A percentile compares a stretch with the other conserved stretches of the same genome.
Evolutionary conservation across 2,888 invertebrate species (phyloP).

Genomic region (Thymelicus sylvestris): DNA sequence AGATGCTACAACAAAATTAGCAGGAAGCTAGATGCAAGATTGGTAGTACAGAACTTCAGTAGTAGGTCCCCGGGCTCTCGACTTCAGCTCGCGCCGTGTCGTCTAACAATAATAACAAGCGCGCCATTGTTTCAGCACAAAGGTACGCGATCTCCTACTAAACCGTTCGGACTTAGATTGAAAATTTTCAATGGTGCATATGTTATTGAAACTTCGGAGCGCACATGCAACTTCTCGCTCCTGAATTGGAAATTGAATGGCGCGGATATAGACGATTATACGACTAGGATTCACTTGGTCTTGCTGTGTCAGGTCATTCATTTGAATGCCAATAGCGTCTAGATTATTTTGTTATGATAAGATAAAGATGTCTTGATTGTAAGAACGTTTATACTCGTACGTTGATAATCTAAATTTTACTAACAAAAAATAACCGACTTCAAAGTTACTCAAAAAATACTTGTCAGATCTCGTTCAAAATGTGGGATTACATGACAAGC

Average conservation of each 20-base stretch:
- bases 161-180: slow-evolving; percentile 38
- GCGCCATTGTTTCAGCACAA: slow-evolving; percentile 39
- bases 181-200: slow-evolving; percentile 39
- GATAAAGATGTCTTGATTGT: no score
- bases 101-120: slow-evolving; percentile 25
- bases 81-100: not conserved
- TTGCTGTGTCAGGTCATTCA: no score
- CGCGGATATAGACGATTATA: slow-evolving; percentile 23
- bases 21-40: not conserved
- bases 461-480: no score
- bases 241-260: slow-evolving; percentile 38
- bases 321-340: no score
- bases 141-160: slow-evolving; percentile 37
- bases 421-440: no score
- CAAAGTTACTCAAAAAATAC: no score
- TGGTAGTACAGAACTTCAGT: not conserved
- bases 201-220: slow-evolving; percentile 34
- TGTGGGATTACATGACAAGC: no score
- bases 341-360: no score
- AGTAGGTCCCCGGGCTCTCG: not conserved
- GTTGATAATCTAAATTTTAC: no score
- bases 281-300: slow-evolving; percentile 8
- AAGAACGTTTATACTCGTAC: no score
- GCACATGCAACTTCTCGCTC: slow-evolving; percentile 25
- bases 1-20: not conserved